A percentile compares a stretch with the other conserved stretches of the same genome.
Conservation (phyloP, 2,113 vertebrate genomes). For the Litocranius walleri region DNA sequence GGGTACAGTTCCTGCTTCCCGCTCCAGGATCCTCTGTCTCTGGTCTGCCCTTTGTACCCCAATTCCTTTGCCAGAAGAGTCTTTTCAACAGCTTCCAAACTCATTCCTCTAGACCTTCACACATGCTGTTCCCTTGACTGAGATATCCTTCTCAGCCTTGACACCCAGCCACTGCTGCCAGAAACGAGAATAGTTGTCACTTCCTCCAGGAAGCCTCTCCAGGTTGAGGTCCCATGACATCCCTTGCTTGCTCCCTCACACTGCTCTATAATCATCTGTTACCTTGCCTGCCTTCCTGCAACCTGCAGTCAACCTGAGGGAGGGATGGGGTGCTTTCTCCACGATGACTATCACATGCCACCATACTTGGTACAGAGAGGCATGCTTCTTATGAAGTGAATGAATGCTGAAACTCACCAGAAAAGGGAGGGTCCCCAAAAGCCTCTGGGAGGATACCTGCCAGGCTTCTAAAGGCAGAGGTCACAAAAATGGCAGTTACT, state of each 20-base stretch:
- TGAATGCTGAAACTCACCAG: background rate
- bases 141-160: background rate
- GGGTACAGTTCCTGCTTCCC: background rate
- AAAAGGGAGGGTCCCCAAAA: background rate
- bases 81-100: background rate
- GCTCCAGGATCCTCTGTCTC: background rate
- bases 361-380: background rate
- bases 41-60: background rate
- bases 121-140: background rate
- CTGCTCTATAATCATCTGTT: background rate
- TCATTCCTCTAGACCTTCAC: background rate
- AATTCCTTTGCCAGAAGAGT: background rate
- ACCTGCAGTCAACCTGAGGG: background rate
- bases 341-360: background rate
- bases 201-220: background rate
- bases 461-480: background rate
- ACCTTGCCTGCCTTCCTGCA: background rate
- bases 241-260: background rate
- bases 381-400: background rate
- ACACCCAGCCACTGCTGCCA: background rate
- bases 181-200: background rate
- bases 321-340: background rate
- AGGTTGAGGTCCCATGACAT: accelerated
- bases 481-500: background rate
- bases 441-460: background rate